Evolutionary conservation across 2,888 invertebrate species (phyloP).

Genomic region (Coelinius sp.): DNA sequence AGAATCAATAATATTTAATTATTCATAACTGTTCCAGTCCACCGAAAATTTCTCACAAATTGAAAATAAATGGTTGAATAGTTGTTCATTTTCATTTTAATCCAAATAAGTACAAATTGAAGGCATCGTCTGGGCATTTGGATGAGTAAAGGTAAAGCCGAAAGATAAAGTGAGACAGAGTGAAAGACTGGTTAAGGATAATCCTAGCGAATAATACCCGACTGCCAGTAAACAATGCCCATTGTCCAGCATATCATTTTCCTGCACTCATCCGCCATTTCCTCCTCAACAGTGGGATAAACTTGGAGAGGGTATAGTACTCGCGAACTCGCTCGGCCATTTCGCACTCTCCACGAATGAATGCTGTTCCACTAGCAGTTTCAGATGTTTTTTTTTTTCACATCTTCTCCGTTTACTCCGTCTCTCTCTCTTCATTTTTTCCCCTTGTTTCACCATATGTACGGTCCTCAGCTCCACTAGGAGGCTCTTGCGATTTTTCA

Average conservation of each 20-base stretch:
- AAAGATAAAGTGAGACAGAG: neutral
- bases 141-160: neutral
- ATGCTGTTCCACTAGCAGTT: conserved; percentile 36
- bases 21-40: too few species aligned
- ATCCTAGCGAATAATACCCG: conserved; percentile 56
- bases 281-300: conserved; percentile 44
- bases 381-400: conserved; percentile 34
- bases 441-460: conserved; percentile 8
- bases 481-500: conserved; percentile 23
- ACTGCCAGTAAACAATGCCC: conserved; percentile 62
- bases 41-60: neutral
- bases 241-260: conserved; percentile 68
- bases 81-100: conserved; percentile 17
- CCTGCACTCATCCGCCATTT: conserved; percentile 60
- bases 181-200: neutral
- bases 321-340: conserved; percentile 47
- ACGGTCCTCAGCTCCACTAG: conserved; percentile 7
- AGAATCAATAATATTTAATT: too few species aligned
- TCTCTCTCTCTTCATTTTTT: conserved; percentile 35
- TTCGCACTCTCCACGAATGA: conserved; percentile 41
- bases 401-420: conserved; percentile 36
- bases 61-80: conserved; percentile 19
- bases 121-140: conserved; percentile 22
- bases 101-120: conserved; percentile 24
- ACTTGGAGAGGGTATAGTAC: conserved; percentile 11